A percentile compares a stretch with the other conserved stretches of the same genome.
These are phyloP conservation scores for Drosophila asahinai DNA, from an alignment of 1,140 invertebrate genomes.

Conservation along the genomic window DNA sequence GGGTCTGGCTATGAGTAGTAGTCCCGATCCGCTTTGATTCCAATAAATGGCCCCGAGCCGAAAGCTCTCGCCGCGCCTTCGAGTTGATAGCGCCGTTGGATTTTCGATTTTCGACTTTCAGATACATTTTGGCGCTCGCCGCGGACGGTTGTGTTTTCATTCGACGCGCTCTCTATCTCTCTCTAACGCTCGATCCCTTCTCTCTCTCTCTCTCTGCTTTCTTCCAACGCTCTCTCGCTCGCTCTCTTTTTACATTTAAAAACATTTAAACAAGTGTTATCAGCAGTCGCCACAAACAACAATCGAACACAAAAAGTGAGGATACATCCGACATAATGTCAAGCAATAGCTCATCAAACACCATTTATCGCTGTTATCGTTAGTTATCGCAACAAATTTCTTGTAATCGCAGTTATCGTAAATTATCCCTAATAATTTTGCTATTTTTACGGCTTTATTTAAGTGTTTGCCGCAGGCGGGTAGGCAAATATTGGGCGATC, in stretches of 20 bases:
- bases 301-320: conserved; percentile 40
- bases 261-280: conserved; percentile 54
- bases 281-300: conserved; percentile 24
- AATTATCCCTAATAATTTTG: conserved; percentile 10
- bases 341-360: conserved; percentile 1
- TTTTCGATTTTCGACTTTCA: conserved; percentile 60
- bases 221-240: background rate
- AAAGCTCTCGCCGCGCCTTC: conserved; percentile 75
- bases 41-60: conserved; percentile 38
- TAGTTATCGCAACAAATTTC: background rate
- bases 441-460: background rate
- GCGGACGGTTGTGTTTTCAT: conserved; percentile 66
- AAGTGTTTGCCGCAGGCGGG: conserved; percentile 24
- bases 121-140: conserved; percentile 74
- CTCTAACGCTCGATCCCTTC: conserved; percentile 13
- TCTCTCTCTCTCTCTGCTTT: background rate
- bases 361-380: conserved; percentile 1
- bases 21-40: conserved; percentile 48
- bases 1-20: conserved; percentile 21
- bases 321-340: too few relatives aligned
- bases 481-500: conserved; percentile 33
- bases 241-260: conserved; percentile 21
- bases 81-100: conserved; percentile 49
- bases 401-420: conserved; percentile 33
- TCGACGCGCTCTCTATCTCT: conserved; percentile 17